Evolutionary conservation across 1,140 invertebrate genomes (phyloP).

Genomic region (Drosophila quadrilineata): DNA sequence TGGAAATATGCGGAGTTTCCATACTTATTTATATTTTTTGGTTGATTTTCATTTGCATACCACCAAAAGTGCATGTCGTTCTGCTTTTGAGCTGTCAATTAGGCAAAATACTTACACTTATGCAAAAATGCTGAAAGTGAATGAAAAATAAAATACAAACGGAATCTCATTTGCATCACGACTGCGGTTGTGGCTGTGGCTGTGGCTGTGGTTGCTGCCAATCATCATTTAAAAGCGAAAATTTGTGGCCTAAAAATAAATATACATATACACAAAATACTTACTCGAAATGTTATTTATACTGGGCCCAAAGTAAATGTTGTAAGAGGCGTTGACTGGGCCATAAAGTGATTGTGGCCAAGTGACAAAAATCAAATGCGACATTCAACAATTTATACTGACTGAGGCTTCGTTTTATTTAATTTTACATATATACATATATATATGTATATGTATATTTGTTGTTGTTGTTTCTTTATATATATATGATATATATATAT

Average conservation of each 20-base stretch:
- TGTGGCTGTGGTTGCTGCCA: background rate
- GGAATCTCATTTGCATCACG: slow-evolving; percentile 7
- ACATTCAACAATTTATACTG: slow-evolving; percentile 68
- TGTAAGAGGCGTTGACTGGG: slow-evolving; percentile 4
- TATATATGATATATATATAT: slow-evolving; percentile 73
- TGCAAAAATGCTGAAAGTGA: background rate
- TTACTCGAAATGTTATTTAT: background rate
- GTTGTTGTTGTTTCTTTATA: slow-evolving; percentile 63
- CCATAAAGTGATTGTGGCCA: slow-evolving; percentile 23
- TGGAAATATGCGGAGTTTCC: too few relatives aligned
- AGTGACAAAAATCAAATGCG: slow-evolving; percentile 48
- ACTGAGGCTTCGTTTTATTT: slow-evolving; percentile 81
- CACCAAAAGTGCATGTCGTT: too few relatives aligned
- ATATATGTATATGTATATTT: slow-evolving; percentile 53
- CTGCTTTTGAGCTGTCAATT: slow-evolving; percentile 8
- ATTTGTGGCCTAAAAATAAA: slow-evolving; percentile 25
- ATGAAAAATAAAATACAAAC: too few relatives aligned
- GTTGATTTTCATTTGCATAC: too few relatives aligned
- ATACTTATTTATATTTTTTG: too few relatives aligned
- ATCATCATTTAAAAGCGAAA: slow-evolving; percentile 25
- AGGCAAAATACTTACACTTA: slow-evolving; percentile 18
- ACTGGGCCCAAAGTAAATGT: slow-evolving; percentile 3
- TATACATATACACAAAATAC: too few relatives aligned
- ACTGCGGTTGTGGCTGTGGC: too few relatives aligned
- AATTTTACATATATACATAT: slow-evolving; percentile 75